A percentile compares a stretch with the other conserved stretches of the same genome.
Evolutionary conservation across 2,888 invertebrate genomes (phyloP).

Genomic region (Plebejus anna): DNA sequence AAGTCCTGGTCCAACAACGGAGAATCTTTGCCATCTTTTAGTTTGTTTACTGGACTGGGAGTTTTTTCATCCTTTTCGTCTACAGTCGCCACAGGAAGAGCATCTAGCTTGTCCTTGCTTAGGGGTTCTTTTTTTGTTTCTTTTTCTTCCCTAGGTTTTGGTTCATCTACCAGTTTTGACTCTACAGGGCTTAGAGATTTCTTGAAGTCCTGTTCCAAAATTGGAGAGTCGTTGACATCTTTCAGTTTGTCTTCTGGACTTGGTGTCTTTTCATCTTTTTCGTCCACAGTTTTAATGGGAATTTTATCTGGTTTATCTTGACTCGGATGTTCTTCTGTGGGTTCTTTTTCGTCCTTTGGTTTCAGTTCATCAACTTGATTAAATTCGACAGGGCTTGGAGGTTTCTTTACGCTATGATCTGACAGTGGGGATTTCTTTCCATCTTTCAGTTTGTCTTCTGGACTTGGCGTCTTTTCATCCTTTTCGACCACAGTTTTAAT

Average conservation of each 20-base stretch:
- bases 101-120: constrained; percentile 1
- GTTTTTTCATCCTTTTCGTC: constrained; percentile 28
- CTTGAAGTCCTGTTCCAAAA: no score
- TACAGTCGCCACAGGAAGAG: not conserved
- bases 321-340: not conserved
- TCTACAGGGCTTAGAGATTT: not conserved
- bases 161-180: not conserved
- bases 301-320: no score
- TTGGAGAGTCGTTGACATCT: no score
- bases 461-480: no score
- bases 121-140: constrained; percentile 29
- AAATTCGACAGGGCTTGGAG: no score
- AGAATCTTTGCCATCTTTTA: constrained; percentile 3
- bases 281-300: not conserved
- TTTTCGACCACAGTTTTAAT: no score
- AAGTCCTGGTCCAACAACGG: not conserved
- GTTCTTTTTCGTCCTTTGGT: not conserved
- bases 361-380: not conserved
- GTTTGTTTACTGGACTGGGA: constrained; percentile 27
- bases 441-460: no score
- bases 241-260: no score
- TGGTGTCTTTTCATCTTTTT: not conserved
- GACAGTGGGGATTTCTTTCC: no score
- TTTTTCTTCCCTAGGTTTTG: not conserved
- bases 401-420: no score